Evolutionary conservation across 2,797 vertebrate species (phyloP).

Genomic region (Scleropages formosus): DNA sequence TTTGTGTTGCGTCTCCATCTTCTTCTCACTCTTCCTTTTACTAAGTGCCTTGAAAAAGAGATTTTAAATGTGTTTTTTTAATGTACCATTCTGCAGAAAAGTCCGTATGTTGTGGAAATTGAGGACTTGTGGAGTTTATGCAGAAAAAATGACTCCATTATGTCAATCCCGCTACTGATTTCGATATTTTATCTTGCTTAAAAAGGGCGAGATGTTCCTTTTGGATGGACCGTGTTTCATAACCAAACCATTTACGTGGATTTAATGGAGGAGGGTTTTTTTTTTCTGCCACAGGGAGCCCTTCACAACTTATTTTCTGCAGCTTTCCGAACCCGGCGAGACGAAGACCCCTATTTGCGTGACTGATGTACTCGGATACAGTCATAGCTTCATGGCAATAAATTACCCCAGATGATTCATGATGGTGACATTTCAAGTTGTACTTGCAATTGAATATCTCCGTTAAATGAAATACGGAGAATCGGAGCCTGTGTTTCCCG

Average conservation of each 20-base stretch:
- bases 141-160: background rate
- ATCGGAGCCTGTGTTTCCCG: background rate
- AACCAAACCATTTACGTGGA: background rate
- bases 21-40: background rate
- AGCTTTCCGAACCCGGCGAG: background rate
- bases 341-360: slow-evolving; percentile 19
- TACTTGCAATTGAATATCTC: slow-evolving; percentile 13
- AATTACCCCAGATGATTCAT: slow-evolving; percentile 22
- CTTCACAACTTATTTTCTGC: background rate
- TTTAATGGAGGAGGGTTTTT: slow-evolving; percentile 23
- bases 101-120: too few species aligned
- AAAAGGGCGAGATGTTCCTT: slow-evolving; percentile 3
- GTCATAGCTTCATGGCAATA: background rate
- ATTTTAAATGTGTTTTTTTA: background rate
- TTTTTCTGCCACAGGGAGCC: background rate
- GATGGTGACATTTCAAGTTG: slow-evolving; percentile 16
- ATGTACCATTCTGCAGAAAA: background rate
- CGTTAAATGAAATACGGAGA: slow-evolving; percentile 4
- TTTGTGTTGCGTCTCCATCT: background rate
- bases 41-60: background rate
- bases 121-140: background rate
- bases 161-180: background rate
- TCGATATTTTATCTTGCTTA: slow-evolving; percentile 3
- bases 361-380: slow-evolving; percentile 22
- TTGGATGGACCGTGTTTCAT: background rate